Conservation (phyloP, 2,888 invertebrate species). For the Cantharis nigra region DNA sequence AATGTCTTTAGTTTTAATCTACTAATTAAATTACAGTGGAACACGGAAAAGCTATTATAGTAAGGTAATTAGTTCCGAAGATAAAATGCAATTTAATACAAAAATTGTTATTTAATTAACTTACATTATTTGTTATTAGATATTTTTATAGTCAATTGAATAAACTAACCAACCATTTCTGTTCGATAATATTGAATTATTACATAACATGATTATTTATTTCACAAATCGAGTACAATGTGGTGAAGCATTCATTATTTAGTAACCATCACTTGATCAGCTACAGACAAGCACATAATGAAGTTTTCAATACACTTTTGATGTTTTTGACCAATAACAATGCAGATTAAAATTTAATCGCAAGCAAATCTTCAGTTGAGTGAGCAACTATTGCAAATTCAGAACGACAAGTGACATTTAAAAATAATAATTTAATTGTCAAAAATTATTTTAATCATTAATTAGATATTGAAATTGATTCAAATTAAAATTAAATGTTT, state of each 20-base stretch:
- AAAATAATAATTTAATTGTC: background rate
- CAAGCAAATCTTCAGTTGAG: background rate
- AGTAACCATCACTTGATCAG: background rate
- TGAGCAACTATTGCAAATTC: background rate
- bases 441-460: background rate
- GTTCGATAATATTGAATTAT: background rate
- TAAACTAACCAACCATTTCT: background rate
- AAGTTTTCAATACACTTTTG: background rate
- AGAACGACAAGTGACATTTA: background rate
- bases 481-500: background rate
- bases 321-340: background rate
- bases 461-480: background rate
- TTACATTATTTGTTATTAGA: background rate
- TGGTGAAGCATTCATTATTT: background rate
- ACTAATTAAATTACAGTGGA: conserved; percentile 19
- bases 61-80: background rate
- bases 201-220: background rate
- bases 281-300: background rate
- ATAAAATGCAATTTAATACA: background rate
- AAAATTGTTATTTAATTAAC: background rate
- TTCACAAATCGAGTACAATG: background rate
- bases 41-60: background rate
- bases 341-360: background rate
- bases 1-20: conserved; percentile 8
- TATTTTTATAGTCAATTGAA: background rate